A percentile compares a stretch with the other conserved stretches of the same genome.
Evolutionary conservation across 2,888 invertebrate genomes (phyloP).

Genomic region (Eubasilissa splendida): DNA sequence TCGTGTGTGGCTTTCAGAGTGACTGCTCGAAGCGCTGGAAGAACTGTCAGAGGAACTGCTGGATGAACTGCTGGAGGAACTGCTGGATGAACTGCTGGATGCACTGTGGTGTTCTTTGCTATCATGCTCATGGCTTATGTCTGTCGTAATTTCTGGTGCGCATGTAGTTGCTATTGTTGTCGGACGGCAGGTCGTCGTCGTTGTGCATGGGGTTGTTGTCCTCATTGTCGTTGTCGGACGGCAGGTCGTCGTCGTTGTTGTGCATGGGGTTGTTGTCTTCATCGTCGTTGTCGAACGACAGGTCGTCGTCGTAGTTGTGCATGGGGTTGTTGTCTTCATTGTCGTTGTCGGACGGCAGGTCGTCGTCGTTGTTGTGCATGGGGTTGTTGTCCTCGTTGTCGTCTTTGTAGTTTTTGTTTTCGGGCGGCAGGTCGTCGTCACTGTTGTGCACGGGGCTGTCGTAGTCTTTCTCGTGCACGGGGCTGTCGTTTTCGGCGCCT

Average conservation of each 20-base stretch:
- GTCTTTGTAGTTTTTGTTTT: not conserved
- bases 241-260: slow-evolving; percentile 4
- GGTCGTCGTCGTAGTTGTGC: not conserved
- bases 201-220: not conserved
- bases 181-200: not conserved
- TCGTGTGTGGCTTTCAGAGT: slow-evolving; percentile 23
- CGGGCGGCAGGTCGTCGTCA: not conserved
- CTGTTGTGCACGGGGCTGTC: not conserved
- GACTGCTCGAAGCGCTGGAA: not conserved
- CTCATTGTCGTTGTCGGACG: not conserved
- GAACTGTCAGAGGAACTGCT: not conserved
- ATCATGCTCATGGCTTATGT: not conserved
- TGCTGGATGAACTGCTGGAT: slow-evolving; percentile 22
- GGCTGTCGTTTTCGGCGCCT: not conserved
- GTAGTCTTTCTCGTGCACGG: not conserved
- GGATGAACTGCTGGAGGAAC: slow-evolving; percentile 23
- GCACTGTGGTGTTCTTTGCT: not conserved
- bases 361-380: not conserved
- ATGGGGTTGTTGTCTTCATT: not conserved
- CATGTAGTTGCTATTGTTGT: not conserved
- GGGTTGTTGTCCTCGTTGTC: not conserved
- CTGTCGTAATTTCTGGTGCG: not conserved
- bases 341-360: not conserved
- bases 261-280: not conserved
- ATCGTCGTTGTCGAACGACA: not conserved